These are phyloP conservation scores for Protophormia terraenovae DNA, from an alignment of 2,888 invertebrate genomes.

Conservation along the genomic window DNA sequence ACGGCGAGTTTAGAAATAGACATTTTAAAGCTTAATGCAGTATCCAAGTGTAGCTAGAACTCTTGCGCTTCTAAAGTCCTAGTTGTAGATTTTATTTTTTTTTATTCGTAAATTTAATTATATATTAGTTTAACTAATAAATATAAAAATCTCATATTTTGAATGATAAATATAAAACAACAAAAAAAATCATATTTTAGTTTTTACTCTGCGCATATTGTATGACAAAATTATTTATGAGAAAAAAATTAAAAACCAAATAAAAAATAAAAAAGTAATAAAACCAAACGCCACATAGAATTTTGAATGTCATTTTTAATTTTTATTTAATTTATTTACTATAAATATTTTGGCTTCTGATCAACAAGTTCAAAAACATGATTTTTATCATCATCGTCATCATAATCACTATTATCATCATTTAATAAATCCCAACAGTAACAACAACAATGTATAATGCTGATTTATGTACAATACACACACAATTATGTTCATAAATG, in stretches of 20 bases:
- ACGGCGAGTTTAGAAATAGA: too few relatives aligned
- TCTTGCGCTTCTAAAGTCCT: too few relatives aligned
- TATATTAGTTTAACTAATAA: too few relatives aligned
- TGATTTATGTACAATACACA: background rate
- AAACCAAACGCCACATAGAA: background rate
- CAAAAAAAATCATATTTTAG: background rate
- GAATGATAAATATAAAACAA: too few relatives aligned
- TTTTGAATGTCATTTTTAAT: slow-evolving; percentile 6
- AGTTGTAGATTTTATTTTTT: too few relatives aligned
- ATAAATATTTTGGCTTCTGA: slow-evolving; percentile 28
- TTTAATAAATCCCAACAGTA: background rate
- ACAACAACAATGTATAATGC: background rate
- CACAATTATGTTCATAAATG: background rate
- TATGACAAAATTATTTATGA: background rate
- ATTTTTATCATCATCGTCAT: slow-evolving; percentile 11
- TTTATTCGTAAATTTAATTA: too few relatives aligned
- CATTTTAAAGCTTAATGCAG: too few relatives aligned
- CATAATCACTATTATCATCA: background rate
- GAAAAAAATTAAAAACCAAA: background rate
- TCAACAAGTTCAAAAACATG: slow-evolving; percentile 32
- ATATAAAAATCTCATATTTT: too few relatives aligned
- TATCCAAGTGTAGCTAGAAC: too few relatives aligned
- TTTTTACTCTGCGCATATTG: background rate
- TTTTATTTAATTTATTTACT: background rate
- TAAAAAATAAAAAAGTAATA: background rate